Evolutionary conservation across 1,140 invertebrate species (phyloP).

Genomic region (Nilaparvata lugens): DNA sequence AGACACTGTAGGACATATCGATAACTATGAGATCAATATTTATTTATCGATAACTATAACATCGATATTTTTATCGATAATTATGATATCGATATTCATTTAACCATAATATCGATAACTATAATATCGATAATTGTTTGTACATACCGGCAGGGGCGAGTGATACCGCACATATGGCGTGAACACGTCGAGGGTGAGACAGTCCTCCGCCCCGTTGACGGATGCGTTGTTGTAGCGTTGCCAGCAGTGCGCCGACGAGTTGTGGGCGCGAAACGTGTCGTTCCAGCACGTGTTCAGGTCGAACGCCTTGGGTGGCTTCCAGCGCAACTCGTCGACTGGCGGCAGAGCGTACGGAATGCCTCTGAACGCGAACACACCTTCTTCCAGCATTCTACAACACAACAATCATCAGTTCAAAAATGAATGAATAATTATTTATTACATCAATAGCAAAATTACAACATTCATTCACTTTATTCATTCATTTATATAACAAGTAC

Average conservation of each 20-base stretch:
- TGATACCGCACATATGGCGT: slow-evolving; percentile 47
- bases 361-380: slow-evolving; percentile 71
- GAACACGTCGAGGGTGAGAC: slow-evolving; percentile 92
- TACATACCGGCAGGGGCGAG: slow-evolving; percentile 20
- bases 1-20: too few species aligned
- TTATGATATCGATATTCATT: too few species aligned
- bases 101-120: too few species aligned
- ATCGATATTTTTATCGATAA: too few species aligned
- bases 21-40: too few species aligned
- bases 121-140: too few species aligned
- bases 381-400: slow-evolving; percentile 48
- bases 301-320: slow-evolving; percentile 77
- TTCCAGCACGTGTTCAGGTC: slow-evolving; percentile 71
- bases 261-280: slow-evolving; percentile 57
- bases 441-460: too few species aligned
- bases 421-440: too few species aligned
- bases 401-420: slow-evolving; percentile 8
- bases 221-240: slow-evolving; percentile 55
- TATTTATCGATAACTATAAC: too few species aligned
- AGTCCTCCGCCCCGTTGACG: slow-evolving; percentile 73
- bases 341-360: slow-evolving; percentile 94
- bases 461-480: too few species aligned
- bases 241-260: slow-evolving; percentile 50
- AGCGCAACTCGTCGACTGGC: slow-evolving; percentile 70
- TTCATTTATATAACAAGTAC: too few species aligned